A percentile compares a stretch with the other conserved stretches of the same genome.
Conservation (phyloP, 2,797 vertebrate species). For the Chrysocyon brachyurus region DNA sequence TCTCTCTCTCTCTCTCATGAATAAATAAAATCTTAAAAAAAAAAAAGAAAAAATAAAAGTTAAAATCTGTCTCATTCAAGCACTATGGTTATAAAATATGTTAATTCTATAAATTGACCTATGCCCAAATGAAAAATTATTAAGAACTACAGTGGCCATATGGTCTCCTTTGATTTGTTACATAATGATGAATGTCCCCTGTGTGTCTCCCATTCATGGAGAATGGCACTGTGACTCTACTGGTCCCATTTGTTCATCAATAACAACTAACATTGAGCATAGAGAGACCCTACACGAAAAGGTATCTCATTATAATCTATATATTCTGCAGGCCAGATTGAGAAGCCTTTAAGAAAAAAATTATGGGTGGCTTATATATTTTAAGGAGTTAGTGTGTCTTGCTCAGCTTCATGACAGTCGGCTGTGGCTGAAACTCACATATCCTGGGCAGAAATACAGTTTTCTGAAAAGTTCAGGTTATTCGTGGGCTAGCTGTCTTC, state of each 20-base stretch:
- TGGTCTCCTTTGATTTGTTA: background rate
- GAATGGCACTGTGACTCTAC: background rate
- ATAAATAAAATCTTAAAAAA: too few relatives aligned
- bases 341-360: background rate
- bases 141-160: background rate
- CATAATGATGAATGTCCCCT: background rate
- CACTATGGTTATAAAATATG: background rate
- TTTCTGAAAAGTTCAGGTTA: background rate
- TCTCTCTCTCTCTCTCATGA: too few relatives aligned
- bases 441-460: background rate
- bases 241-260: background rate
- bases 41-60: too few relatives aligned
- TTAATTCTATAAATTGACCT: background rate
- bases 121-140: background rate
- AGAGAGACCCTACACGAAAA: background rate
- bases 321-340: background rate
- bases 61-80: background rate
- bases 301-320: background rate
- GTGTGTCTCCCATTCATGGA: background rate
- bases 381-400: background rate
- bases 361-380: background rate
- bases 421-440: background rate
- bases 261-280: background rate
- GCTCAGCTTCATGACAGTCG: background rate
- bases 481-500: too few relatives aligned